Evolutionary conservation across 2,797 vertebrate species (phyloP).

Genomic region (Enteromius thamalakanensis): DNA sequence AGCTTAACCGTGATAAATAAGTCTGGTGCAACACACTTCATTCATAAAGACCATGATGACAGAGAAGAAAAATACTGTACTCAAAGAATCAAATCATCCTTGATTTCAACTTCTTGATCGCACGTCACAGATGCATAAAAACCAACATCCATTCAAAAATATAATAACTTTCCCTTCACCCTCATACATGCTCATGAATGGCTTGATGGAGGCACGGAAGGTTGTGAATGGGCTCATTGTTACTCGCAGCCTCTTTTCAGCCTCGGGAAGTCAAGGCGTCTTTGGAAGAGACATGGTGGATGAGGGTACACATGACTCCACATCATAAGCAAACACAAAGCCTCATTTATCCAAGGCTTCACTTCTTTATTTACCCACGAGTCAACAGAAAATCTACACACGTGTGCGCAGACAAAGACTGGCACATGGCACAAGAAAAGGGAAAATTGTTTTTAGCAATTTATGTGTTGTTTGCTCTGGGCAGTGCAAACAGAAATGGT

Average conservation of each 20-base stretch:
- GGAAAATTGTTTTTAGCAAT: background rate
- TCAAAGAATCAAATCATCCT: constrained; percentile 34
- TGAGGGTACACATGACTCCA: constrained; percentile 40
- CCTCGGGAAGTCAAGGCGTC: constrained; percentile 61
- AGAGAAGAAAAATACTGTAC: constrained; percentile 17
- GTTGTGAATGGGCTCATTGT: constrained; percentile 69
- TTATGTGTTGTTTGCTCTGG: background rate
- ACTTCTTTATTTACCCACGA: constrained; percentile 39
- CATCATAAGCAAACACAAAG: constrained; percentile 60
- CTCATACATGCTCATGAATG: constrained; percentile 50
- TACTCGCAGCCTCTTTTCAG: constrained; percentile 53
- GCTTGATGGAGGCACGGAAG: constrained; percentile 47
- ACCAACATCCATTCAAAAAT: constrained; percentile 30
- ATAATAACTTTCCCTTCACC: constrained; percentile 12
- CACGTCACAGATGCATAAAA: constrained; percentile 7
- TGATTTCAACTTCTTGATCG: background rate
- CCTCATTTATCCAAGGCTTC: constrained; percentile 33
- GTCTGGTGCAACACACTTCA: constrained; percentile 48
- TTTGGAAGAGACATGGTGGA: constrained; percentile 48
- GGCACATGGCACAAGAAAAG: background rate
- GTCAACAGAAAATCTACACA: constrained; percentile 38
- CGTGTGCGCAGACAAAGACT: background rate
- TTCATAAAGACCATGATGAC: constrained; percentile 40
- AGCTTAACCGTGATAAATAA: constrained; percentile 66
- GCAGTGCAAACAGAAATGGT: constrained; percentile 5